phyloP scores from a whole-genome alignment of 2,888 invertebrate species.

The Stramonita haemastoma region DNA sequence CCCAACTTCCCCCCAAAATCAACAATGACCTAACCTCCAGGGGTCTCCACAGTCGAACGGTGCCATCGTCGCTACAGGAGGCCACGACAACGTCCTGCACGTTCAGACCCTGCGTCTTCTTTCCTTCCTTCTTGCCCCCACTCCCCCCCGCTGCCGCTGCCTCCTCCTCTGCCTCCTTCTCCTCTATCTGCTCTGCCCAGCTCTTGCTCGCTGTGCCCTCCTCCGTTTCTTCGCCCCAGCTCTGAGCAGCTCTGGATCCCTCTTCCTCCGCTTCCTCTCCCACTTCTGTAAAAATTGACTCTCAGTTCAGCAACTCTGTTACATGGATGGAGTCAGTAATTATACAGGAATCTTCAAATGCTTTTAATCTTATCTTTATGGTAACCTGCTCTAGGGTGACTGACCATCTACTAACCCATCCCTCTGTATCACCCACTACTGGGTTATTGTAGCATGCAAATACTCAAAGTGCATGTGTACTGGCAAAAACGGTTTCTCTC shows the following conservation, averaged over 20 bases:
- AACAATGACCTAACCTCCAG: slow-evolving; percentile 59
- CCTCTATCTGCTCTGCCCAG: slow-evolving; percentile 43
- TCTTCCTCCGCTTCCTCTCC: slow-evolving; percentile 24
- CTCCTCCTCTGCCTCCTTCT: slow-evolving; percentile 21
- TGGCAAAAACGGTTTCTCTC: too few species aligned
- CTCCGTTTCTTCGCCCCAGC: slow-evolving; percentile 30
- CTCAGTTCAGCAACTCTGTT: too few species aligned
- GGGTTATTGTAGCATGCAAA: too few species aligned
- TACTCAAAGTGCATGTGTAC: too few species aligned
- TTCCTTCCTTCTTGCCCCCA: slow-evolving; percentile 27
- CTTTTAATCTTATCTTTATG: not conserved
- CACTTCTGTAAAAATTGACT: not conserved
- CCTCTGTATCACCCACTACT: too few species aligned
- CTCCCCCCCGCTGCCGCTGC: slow-evolving; percentile 36
- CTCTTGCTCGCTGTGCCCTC: slow-evolving; percentile 29
- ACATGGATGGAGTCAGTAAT: too few species aligned
- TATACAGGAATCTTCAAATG: not conserved
- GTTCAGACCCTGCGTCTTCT: slow-evolving; percentile 42
- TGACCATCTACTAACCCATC: too few species aligned
- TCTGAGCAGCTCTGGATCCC: not conserved
- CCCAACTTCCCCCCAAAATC: not conserved
- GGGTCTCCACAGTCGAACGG: slow-evolving; percentile 69
- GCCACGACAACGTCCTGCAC: slow-evolving; percentile 72
- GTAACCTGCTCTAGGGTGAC: too few species aligned
- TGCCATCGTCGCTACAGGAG: slow-evolving; percentile 74